phyloP scores from a whole-genome alignment of 1,140 invertebrate species.

The Brachionus calyciflorus region DNA sequence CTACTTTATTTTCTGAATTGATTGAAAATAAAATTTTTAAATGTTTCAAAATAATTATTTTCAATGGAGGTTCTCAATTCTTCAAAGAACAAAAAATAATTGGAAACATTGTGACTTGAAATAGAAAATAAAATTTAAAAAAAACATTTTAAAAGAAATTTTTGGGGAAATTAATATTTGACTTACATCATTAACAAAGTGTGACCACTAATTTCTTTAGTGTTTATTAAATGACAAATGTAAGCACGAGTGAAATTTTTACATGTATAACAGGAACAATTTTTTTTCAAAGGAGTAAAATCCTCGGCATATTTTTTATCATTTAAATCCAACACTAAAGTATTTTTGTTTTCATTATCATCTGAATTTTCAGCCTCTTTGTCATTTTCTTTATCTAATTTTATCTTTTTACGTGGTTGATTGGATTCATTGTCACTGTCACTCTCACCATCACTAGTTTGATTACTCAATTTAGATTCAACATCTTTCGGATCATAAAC shows the following conservation, averaged over 20 bases:
- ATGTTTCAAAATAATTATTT: conserved; percentile 17
- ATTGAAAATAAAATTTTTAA: conserved; percentile 21
- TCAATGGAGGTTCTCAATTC: conserved; percentile 30
- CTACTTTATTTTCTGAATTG: conserved; percentile 7
- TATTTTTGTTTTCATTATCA: neutral
- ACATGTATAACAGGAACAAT: conserved; percentile 39
- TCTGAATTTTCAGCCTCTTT: neutral
- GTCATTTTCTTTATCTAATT: no score
- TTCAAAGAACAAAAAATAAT: conserved; percentile 41
- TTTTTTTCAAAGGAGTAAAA: conserved; percentile 3
- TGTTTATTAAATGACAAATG: conserved; percentile 19
- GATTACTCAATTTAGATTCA: neutral
- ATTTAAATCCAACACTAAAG: conserved; percentile 21
- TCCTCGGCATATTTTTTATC: conserved; percentile 43
- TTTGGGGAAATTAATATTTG: no score
- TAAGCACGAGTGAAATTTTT: conserved; percentile 31
- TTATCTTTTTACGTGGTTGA: neutral
- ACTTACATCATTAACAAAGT: conserved; percentile 43
- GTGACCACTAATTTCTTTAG: conserved; percentile 41
- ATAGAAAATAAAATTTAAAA: neutral
- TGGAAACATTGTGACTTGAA: conserved; percentile 25
- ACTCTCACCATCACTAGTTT: conserved; percentile 10
- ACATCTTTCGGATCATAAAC: neutral
- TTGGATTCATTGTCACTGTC: no score
- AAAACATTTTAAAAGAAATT: neutral